These are phyloP conservation scores for Drusus annulatus DNA, from an alignment of 1,140 invertebrate genomes.

Conservation along the genomic window DNA sequence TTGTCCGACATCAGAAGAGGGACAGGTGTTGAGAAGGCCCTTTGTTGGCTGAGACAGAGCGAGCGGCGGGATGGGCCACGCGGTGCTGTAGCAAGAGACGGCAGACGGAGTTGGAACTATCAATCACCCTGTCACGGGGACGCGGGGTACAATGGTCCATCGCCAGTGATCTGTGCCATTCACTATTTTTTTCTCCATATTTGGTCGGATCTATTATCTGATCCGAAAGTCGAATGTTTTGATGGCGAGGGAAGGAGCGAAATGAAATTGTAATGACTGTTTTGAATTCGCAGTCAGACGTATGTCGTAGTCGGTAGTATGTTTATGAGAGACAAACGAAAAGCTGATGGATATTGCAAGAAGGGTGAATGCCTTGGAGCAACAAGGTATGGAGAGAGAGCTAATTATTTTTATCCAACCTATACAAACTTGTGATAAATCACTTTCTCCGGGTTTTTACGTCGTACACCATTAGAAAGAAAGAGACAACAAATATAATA, in stretches of 20 bases:
- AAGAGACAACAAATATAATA: no score
- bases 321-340: no score
- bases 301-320: no score
- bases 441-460: no score
- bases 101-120: constrained; percentile 6
- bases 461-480: no score
- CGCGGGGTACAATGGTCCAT: neutral
- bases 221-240: neutral
- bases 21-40: constrained; percentile 36
- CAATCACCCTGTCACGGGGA: constrained; percentile 11
- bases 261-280: neutral
- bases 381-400: no score
- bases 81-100: neutral
- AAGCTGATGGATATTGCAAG: no score
- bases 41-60: constrained; percentile 18
- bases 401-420: no score
- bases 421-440: no score
- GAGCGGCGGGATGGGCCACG: neutral
- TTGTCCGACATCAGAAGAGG: constrained; percentile 5
- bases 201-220: neutral
- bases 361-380: no score
- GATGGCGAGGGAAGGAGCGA: neutral
- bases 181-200: neutral
- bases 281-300: no score
- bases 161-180: neutral